Evolutionary conservation across 2,888 invertebrate species (phyloP).

Genomic region (Hylaea fasciaria): DNA sequence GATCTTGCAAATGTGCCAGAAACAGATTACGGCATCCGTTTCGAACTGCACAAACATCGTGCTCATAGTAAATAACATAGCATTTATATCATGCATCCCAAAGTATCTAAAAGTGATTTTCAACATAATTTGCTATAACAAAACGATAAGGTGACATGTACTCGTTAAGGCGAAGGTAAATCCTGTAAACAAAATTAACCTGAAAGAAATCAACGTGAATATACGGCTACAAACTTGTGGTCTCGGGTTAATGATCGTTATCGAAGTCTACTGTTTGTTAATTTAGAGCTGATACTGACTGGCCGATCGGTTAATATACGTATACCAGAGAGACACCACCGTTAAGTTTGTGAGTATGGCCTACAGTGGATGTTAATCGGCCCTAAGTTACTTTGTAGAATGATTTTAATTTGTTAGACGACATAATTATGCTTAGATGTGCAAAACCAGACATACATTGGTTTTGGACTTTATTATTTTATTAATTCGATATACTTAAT

Average conservation of each 20-base stretch:
- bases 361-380: conserved; percentile 71
- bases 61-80: conserved; percentile 58
- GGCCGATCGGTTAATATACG: conserved; percentile 72
- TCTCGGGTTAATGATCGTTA: conserved; percentile 82
- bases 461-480: conserved; percentile 58
- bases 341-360: conserved; percentile 59
- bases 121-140: conserved; percentile 38
- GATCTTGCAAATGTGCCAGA: conserved; percentile 56
- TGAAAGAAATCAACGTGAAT: conserved; percentile 73
- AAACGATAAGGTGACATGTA: conserved; percentile 39
- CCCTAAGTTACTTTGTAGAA: conserved; percentile 61
- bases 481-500: conserved; percentile 40
- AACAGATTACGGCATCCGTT: conserved; percentile 31
- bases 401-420: conserved; percentile 44
- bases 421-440: conserved; percentile 42
- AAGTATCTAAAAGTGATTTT: conserved; percentile 28
- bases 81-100: conserved; percentile 59
- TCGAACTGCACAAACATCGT: conserved; percentile 66
- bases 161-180: conserved; percentile 28
- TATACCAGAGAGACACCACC: conserved; percentile 76
- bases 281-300: conserved; percentile 73
- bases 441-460: conserved; percentile 72
- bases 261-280: conserved; percentile 77
- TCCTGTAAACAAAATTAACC: conserved; percentile 61
- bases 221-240: conserved; percentile 78